phyloP scores from a whole-genome alignment of 2,797 vertebrate species.

The Discoglossus pictus region DNA sequence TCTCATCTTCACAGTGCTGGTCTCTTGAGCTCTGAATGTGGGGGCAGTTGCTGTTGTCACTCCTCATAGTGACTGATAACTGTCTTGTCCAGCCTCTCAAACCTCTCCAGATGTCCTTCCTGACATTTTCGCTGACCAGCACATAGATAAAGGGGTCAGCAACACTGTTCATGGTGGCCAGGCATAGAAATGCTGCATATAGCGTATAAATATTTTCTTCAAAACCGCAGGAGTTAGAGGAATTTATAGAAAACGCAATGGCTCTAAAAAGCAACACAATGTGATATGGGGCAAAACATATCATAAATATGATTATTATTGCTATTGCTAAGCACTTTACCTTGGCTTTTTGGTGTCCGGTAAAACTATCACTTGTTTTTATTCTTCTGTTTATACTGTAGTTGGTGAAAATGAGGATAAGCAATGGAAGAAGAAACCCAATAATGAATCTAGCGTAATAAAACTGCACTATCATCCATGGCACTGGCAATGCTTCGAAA shows the following conservation, averaged over 20 bases:
- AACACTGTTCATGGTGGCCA: constrained; percentile 80
- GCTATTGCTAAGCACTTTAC: constrained; percentile 68
- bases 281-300: constrained; percentile 88
- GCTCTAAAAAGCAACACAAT: constrained; percentile 75
- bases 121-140: constrained; percentile 76
- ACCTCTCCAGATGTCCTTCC: constrained; percentile 66
- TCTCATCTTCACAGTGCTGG: constrained; percentile 8
- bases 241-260: constrained; percentile 59
- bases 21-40: constrained; percentile 55
- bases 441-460: constrained; percentile 71
- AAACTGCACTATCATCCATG: constrained; percentile 57
- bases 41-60: constrained; percentile 48
- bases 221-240: constrained; percentile 47
- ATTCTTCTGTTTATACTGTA: constrained; percentile 67
- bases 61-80: constrained; percentile 20
- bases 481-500: constrained; percentile 74
- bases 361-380: constrained; percentile 70
- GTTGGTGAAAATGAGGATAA: constrained; percentile 74
- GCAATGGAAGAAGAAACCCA: constrained; percentile 78
- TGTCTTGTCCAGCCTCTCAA: constrained; percentile 56
- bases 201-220: constrained; percentile 68
- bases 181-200: constrained; percentile 77
- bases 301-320: constrained; percentile 80
- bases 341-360: constrained; percentile 68
- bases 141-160: constrained; percentile 86